Evolutionary conservation across 2,797 vertebrate genomes (phyloP).

Genomic region (Myoxocephalus aenaeus): DNA sequence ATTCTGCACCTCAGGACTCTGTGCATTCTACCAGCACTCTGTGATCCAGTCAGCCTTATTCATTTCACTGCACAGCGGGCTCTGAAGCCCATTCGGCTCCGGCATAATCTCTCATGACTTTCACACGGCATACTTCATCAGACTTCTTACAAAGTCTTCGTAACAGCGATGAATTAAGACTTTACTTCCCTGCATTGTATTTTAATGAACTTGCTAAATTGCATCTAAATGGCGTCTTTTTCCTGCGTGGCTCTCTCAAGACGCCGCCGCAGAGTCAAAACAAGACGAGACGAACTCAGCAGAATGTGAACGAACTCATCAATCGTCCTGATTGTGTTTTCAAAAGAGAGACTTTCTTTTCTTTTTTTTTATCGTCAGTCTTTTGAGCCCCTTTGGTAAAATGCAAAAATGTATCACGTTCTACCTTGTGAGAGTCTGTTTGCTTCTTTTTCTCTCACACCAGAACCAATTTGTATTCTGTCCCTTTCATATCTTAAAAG

Average conservation of each 20-base stretch:
- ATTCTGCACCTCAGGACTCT: conserved; percentile 14
- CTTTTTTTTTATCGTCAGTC: conserved; percentile 15
- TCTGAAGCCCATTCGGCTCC: background rate
- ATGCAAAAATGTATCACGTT: background rate
- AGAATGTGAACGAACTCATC: conserved; percentile 31
- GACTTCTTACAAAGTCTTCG: background rate
- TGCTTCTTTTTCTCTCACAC: background rate
- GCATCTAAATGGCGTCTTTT: conserved; percentile 30
- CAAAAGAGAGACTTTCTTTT: background rate
- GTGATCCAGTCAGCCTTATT: conserved; percentile 24
- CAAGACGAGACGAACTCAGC: conserved; percentile 6
- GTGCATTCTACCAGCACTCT: background rate
- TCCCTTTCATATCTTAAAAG: conserved; percentile 16
- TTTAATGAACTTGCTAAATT: conserved; percentile 31
- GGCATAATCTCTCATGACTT: conserved; percentile 16
- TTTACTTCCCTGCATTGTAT: background rate
- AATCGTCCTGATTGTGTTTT: conserved; percentile 37
- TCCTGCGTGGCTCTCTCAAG: conserved; percentile 5
- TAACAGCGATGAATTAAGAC: background rate
- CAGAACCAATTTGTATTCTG: background rate
- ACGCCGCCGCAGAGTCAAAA: conserved; percentile 13
- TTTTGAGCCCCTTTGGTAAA: conserved; percentile 3
- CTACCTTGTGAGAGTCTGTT: background rate
- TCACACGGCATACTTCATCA: background rate
- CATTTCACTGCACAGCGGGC: conserved; percentile 34